Conservation (phyloP, 1,140 invertebrate species). For the Chrysomallon squamiferum region DNA sequence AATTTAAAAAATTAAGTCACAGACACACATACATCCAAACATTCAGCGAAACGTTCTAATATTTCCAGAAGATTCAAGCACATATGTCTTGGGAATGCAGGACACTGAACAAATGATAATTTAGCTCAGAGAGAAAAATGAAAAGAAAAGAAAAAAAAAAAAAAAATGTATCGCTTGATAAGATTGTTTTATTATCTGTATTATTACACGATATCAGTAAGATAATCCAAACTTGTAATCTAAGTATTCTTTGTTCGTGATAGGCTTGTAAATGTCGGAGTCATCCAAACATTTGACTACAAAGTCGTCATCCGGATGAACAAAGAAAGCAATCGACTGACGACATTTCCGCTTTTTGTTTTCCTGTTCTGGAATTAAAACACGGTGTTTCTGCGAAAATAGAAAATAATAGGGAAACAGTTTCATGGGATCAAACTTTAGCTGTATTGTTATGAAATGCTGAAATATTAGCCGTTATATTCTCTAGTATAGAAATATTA, state of each 20-base stretch:
- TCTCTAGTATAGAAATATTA: neutral
- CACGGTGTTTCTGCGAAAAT: constrained; percentile 71
- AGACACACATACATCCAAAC: too few species aligned
- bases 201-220: constrained; percentile 3
- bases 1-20: too few species aligned
- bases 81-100: too few species aligned
- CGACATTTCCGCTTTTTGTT: constrained; percentile 69
- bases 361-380: constrained; percentile 71
- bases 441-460: neutral
- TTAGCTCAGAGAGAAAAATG: too few species aligned
- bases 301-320: constrained; percentile 74
- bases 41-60: too few species aligned
- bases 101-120: too few species aligned
- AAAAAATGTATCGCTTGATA: too few species aligned
- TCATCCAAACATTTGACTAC: constrained; percentile 68
- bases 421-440: too few species aligned
- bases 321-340: constrained; percentile 79
- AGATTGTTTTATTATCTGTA: too few species aligned
- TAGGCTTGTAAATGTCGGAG: constrained; percentile 35
- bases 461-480: neutral
- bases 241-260: constrained; percentile 42
- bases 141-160: too few species aligned
- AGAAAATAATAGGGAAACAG: neutral
- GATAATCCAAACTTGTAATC: constrained; percentile 26
- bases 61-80: too few species aligned